Evolutionary conservation across 2,797 vertebrate genomes (phyloP), one percentile per base, ranked within the genome.

Genomic region (Channa striata): DNA sequence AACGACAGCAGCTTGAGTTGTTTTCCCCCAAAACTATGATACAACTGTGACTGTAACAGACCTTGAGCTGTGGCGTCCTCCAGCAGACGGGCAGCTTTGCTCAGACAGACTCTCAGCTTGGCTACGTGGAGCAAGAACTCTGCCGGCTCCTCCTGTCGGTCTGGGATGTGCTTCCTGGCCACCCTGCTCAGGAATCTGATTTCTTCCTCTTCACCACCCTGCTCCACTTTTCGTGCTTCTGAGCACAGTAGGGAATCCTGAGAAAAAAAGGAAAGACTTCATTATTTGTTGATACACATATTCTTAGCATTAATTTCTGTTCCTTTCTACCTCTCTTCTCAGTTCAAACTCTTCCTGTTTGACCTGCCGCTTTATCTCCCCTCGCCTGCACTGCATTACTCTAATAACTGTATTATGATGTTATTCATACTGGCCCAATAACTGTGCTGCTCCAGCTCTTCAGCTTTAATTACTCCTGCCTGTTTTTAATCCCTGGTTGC

Each of bases 91-190:
- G 93, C 91, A 9, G 93, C 90, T 0, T 63, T 34, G 68, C 59
- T 87, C 71, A 94, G 72, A 52, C 86, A 92, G 0, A 86, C 77
- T n/a, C 89, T 82, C 40, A 95, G 87, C 14, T 34, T 72, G 68
- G 92, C 92, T 1, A 77, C 57, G 78, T 65, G 82, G 51, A 93
- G 90, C 59, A 95, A 85, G 82, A 94, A 94, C 77, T 92, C 91
- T 0, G 88, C 87, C 0, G 92, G 92, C 33, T 93, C 91, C 3
- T 87, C 73, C 7, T 66, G 57, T 46, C 82, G 61, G 40, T 49
- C 63, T 6, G 88, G 65, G 13, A 71, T 91, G 81, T 92, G 90
- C 30, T 75, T 85, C 53, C 89, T 84, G 60, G 84, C 88, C 0
- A 93, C 6, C 36, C 92, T 80, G 82, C 91, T 82, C 58, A 94